These are phyloP conservation scores for Myotis davidii DNA, from an alignment of 2,113 vertebrate species.

Conservation along the genomic window DNA sequence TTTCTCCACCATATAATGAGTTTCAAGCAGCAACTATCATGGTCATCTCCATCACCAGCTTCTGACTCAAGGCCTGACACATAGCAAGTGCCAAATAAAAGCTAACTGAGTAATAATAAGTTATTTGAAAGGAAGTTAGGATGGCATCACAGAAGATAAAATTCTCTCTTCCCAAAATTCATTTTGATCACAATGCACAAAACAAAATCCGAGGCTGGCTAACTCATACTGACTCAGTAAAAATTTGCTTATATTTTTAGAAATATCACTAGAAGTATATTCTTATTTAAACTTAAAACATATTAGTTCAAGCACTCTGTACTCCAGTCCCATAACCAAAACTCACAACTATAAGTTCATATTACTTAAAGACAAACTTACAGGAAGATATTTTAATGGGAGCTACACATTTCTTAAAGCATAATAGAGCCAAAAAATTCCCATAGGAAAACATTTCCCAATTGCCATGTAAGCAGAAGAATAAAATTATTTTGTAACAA, in stretches of 20 bases:
- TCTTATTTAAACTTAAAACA: slow-evolving; percentile 45
- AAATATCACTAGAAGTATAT: not conserved
- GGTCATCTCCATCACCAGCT: not conserved
- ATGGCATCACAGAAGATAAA: slow-evolving; percentile 27
- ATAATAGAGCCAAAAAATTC: not conserved
- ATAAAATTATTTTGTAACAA: slow-evolving; percentile 22
- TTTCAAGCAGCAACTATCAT: slow-evolving; percentile 22
- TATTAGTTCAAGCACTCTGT: not conserved
- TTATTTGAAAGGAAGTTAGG: slow-evolving; percentile 32
- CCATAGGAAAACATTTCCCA: not conserved
- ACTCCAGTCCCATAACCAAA: not conserved
- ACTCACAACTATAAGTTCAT: slow-evolving; percentile 28
- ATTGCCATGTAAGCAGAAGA: not conserved
- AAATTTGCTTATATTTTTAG: slow-evolving; percentile 42
- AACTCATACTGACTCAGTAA: not conserved
- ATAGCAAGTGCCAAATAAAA: slow-evolving; percentile 41
- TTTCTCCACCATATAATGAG: not conserved
- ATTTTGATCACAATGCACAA: slow-evolving; percentile 29
- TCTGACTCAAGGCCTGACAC: not conserved
- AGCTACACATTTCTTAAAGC: not conserved
- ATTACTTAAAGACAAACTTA: slow-evolving; percentile 26
- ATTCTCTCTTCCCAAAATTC: not conserved
- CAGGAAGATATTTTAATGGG: slow-evolving; percentile 13
- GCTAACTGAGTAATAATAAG: not conserved
- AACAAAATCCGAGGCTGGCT: not conserved